These are phyloP conservation scores for Monomorium pharaonis DNA, from an alignment of 1,140 invertebrate genomes.

Conservation along the genomic window DNA sequence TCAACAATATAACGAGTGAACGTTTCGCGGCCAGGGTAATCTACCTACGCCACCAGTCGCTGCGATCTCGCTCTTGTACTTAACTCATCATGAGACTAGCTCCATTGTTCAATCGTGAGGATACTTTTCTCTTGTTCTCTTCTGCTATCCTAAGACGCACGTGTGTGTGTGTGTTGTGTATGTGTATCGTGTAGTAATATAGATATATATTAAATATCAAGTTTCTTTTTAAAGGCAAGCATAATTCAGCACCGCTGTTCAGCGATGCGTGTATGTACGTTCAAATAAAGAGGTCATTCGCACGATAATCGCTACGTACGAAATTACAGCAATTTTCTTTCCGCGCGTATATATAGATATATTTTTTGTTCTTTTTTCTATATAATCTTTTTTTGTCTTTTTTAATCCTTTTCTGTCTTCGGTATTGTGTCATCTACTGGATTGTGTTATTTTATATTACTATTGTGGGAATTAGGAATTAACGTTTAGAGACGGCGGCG, in stretches of 20 bases:
- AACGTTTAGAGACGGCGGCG: slow-evolving; percentile 37
- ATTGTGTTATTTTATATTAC: slow-evolving; percentile 70
- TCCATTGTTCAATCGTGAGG: slow-evolving; percentile 66
- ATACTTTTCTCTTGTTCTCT: slow-evolving; percentile 35
- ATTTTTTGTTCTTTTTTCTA: slow-evolving; percentile 27
- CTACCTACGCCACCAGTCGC: slow-evolving; percentile 55
- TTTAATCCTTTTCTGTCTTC: slow-evolving; percentile 47
- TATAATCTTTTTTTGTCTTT: slow-evolving; percentile 56
- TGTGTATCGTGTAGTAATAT: slow-evolving; percentile 69
- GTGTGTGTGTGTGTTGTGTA: background rate
- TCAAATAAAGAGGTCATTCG: slow-evolving; percentile 61
- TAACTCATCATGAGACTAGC: slow-evolving; percentile 78
- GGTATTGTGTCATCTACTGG: slow-evolving; percentile 45
- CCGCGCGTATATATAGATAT: slow-evolving; percentile 20
- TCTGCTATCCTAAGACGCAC: slow-evolving; percentile 54
- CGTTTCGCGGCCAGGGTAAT: slow-evolving; percentile 52
- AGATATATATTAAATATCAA: slow-evolving; percentile 72
- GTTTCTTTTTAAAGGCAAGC: slow-evolving; percentile 78
- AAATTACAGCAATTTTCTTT: slow-evolving; percentile 75
- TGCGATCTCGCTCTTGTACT: slow-evolving; percentile 75
- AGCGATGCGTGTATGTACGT: slow-evolving; percentile 35
- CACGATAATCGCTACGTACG: slow-evolving; percentile 70
- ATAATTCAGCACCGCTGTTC: slow-evolving; percentile 56
- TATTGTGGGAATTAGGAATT: slow-evolving; percentile 72
- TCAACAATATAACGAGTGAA: slow-evolving; percentile 62